A percentile compares a stretch with the other conserved stretches of the same genome.
Evolutionary conservation across 2,797 vertebrate genomes (phyloP).

Genomic region (Telmatherina bonti): DNA sequence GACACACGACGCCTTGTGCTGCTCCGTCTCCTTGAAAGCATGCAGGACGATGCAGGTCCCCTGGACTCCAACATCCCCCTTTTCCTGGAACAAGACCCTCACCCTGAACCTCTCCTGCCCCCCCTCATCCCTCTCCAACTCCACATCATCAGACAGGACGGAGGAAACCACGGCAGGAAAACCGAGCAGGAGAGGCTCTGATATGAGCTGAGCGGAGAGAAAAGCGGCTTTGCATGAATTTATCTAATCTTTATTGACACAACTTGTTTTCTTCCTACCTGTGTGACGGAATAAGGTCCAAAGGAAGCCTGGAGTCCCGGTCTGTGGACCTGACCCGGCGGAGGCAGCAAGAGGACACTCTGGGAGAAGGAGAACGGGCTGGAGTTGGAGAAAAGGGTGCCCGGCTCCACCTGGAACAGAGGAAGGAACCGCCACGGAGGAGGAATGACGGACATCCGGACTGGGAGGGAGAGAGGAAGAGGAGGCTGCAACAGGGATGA

Average conservation of each 20-base stretch:
- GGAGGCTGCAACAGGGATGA: conserved; percentile 60
- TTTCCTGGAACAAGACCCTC: conserved; percentile 74
- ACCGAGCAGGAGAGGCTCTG: conserved; percentile 61
- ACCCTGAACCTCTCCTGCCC: conserved; percentile 61
- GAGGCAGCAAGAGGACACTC: conserved; percentile 74
- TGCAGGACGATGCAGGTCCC: conserved; percentile 76
- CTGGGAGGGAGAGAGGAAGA: conserved; percentile 71
- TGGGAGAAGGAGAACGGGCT: conserved; percentile 80
- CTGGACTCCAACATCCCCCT: conserved; percentile 36
- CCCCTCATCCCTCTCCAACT: conserved; percentile 51
- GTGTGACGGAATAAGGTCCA: conserved; percentile 77
- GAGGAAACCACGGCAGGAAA: conserved; percentile 66
- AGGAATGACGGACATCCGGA: conserved; percentile 62
- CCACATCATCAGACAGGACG: conserved; percentile 75
- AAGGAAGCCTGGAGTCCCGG: conserved; percentile 74
- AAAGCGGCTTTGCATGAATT: not conserved
- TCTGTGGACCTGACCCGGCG: conserved; percentile 35
- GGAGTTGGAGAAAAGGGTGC: conserved; percentile 81
- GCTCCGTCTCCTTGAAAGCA: conserved; percentile 81
- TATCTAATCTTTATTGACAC: not conserved
- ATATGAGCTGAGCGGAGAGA: conserved; percentile 65
- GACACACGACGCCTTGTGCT: conserved; percentile 77
- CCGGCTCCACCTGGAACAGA: conserved; percentile 75
- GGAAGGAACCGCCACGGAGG: conserved; percentile 72
- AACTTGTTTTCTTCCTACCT: conserved; percentile 60